Evolutionary conservation across 2,113 vertebrate genomes (phyloP).

Genomic region (Brachyhypopomus gauderio): DNA sequence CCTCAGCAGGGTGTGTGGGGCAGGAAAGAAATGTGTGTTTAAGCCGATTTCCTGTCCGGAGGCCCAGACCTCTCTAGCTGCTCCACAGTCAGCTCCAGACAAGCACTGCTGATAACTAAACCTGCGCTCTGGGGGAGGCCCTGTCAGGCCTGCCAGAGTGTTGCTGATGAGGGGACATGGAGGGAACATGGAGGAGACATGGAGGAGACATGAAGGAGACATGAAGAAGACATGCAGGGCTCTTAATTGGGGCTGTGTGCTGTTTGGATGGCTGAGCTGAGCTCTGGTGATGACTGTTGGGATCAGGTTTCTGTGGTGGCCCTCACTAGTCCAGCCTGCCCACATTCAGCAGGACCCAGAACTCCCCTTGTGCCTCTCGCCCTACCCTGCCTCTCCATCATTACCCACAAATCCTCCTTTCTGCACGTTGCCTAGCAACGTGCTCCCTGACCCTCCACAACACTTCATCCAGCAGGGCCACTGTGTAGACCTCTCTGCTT

Average conservation of each 20-base stretch:
- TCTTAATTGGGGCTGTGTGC: constrained; percentile 83
- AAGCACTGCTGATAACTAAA: constrained; percentile 78
- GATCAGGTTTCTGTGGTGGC: constrained; percentile 81
- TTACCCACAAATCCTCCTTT: constrained; percentile 69
- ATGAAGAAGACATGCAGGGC: constrained; percentile 60
- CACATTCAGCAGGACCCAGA: constrained; percentile 78
- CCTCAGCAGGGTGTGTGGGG: constrained; percentile 70
- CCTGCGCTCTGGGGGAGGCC: constrained; percentile 71
- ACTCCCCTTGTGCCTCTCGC: constrained; percentile 54
- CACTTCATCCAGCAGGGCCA: constrained; percentile 63
- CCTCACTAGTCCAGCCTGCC: constrained; percentile 76
- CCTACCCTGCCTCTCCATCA: constrained; percentile 65
- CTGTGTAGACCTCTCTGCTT: constrained; percentile 51
- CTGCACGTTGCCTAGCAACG: constrained; percentile 68
- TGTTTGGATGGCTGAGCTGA: constrained; percentile 75
- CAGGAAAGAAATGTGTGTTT: constrained; percentile 81
- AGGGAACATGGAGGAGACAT: constrained; percentile 75
- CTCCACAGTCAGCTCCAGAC: constrained; percentile 59
- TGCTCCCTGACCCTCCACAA: constrained; percentile 66
- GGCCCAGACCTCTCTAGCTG: constrained; percentile 76
- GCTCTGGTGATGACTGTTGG: constrained; percentile 76
- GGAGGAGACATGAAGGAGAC: constrained; percentile 76
- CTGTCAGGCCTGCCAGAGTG: constrained; percentile 80
- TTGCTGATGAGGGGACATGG: constrained; percentile 81
- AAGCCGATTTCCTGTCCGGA: constrained; percentile 81